These are phyloP conservation scores for Ichneumoninae sp. DNA, from an alignment of 2,888 invertebrate genomes.

Conservation along the genomic window DNA sequence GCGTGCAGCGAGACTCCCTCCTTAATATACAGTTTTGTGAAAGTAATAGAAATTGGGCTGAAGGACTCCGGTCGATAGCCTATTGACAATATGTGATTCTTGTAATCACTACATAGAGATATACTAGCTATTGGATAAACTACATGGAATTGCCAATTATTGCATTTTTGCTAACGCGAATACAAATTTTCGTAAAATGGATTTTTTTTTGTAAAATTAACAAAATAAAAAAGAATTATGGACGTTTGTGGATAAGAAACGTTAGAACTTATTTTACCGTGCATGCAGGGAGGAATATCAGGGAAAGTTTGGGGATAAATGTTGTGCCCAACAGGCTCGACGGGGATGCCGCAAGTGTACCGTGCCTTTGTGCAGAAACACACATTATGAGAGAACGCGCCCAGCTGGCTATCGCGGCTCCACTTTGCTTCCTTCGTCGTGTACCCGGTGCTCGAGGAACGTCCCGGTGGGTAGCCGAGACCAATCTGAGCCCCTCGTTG, in stretches of 20 bases:
- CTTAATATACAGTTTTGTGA: too few species aligned
- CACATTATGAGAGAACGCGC: slow-evolving; percentile 26
- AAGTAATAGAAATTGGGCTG: too few species aligned
- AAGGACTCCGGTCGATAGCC: too few species aligned
- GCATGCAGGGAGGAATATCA: not conserved
- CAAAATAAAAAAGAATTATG: too few species aligned
- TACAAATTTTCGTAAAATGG: too few species aligned
- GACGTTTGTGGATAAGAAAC: not conserved
- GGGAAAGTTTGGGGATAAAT: slow-evolving; percentile 1
- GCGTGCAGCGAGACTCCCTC: too few species aligned
- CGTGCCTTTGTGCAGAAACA: slow-evolving; percentile 16
- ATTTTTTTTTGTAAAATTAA: too few species aligned
- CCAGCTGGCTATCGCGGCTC: slow-evolving; percentile 18
- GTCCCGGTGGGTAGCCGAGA: slow-evolving; percentile 21
- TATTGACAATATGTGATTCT: too few species aligned
- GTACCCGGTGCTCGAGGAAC: slow-evolving; percentile 16
- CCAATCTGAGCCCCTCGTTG: slow-evolving; percentile 39
- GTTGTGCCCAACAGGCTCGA: slow-evolving; percentile 24
- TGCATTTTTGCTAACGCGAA: too few species aligned
- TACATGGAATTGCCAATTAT: too few species aligned
- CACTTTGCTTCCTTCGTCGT: slow-evolving; percentile 11
- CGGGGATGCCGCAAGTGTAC: slow-evolving; percentile 15
- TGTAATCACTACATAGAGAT: too few species aligned
- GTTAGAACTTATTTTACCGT: not conserved
- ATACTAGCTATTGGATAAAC: too few species aligned